Evolutionary conservation across 2,888 invertebrate genomes (phyloP).

Genomic region (Hyles lineata): DNA sequence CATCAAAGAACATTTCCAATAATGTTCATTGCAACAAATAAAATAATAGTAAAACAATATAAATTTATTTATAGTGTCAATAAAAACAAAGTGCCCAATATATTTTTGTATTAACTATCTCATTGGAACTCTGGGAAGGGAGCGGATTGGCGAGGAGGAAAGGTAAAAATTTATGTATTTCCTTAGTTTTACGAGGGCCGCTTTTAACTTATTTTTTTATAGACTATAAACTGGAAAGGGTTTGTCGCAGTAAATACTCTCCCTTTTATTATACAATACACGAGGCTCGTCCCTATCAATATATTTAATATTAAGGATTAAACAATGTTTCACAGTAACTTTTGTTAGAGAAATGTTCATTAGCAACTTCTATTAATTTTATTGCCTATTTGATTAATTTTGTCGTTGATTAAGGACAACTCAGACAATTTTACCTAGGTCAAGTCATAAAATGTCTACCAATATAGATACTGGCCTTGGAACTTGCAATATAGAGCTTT

Average conservation of each 20-base stretch:
- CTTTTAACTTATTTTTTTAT: conserved; percentile 26
- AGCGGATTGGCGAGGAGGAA: neutral
- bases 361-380: too few relatives aligned
- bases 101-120: conserved; percentile 19
- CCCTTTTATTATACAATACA: neutral
- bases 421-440: too few relatives aligned
- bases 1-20: neutral
- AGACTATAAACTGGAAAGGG: conserved; percentile 23
- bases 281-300: neutral
- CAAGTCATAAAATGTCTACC: too few relatives aligned
- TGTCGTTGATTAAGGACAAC: too few relatives aligned
- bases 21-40: neutral
- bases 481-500: too few relatives aligned
- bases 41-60: neutral
- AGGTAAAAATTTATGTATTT: conserved; percentile 24
- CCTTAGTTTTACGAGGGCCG: conserved; percentile 24
- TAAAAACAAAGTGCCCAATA: neutral
- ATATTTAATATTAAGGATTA: neutral
- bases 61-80: neutral
- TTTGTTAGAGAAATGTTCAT: too few relatives aligned
- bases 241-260: conserved; percentile 9
- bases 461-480: neutral
- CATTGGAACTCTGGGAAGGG: conserved; percentile 8
- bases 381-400: too few relatives aligned
- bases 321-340: neutral